These are phyloP conservation scores for Falco punctatus DNA, from an alignment of 2,113 vertebrate genomes.

Conservation along the genomic window DNA sequence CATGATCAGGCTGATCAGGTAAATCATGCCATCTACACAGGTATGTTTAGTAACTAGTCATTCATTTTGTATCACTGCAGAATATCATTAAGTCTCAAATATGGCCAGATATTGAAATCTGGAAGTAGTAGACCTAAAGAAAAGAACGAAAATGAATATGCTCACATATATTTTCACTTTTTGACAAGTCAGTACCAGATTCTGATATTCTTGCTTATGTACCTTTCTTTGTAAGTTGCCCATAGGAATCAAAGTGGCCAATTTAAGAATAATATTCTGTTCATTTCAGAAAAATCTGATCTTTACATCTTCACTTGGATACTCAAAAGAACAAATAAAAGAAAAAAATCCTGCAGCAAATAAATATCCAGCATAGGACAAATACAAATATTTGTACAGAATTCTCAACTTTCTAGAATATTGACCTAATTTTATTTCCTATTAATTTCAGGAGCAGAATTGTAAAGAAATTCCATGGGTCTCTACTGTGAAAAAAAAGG, in stretches of 20 bases:
- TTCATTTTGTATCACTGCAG: not conserved
- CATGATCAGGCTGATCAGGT: not conserved
- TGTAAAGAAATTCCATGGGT: not conserved
- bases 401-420: not conserved
- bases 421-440: not conserved
- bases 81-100: not conserved
- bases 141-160: not conserved
- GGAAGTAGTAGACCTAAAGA: not conserved
- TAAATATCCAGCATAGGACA: not conserved
- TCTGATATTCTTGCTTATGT: not conserved
- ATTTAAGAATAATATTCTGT: not conserved
- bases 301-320: not conserved
- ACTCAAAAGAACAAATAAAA: not conserved
- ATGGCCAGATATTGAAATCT: not conserved
- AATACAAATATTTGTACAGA: not conserved
- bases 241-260: not conserved
- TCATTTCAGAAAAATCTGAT: not conserved
- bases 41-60: not conserved
- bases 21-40: not conserved
- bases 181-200: not conserved
- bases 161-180: not conserved
- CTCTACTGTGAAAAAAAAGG: not conserved
- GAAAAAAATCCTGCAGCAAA: not conserved
- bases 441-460: not conserved
- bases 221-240: not conserved